These are phyloP conservation scores for Camponotus floridanus DNA, from an alignment of 1,140 invertebrate species.

Conservation along the genomic window DNA sequence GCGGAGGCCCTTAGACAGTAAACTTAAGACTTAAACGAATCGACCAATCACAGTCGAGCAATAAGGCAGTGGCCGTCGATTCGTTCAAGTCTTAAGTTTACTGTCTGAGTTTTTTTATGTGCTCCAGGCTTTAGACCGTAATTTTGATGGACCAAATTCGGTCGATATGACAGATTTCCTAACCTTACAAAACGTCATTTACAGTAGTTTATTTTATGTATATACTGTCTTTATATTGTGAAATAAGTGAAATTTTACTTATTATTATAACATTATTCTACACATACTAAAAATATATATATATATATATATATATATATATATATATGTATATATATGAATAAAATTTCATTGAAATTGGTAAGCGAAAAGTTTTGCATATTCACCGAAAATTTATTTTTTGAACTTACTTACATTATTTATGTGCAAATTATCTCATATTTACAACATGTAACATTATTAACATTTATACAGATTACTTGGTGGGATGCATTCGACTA, in stretches of 20 bases:
- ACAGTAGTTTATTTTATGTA: neutral
- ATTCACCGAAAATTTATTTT: neutral
- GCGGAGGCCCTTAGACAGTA: no score
- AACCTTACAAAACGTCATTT: neutral
- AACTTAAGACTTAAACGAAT: no score
- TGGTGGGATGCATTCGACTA: neutral
- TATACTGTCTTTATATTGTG: no score
- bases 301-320: no score
- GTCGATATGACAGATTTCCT: conserved; percentile 6
- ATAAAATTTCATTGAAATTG: neutral
- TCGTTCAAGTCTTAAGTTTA: no score
- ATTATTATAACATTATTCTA: no score
- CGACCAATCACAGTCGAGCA: no score
- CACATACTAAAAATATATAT: no score
- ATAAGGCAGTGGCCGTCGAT: no score
- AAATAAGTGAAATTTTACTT: no score
- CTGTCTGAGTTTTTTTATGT: no score
- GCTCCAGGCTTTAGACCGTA: no score
- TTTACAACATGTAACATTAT: neutral
- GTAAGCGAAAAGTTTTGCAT: neutral
- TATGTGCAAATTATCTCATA: neutral
- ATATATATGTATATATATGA: neutral
- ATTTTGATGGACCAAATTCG: neutral
- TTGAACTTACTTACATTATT: neutral
- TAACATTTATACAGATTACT: conserved; percentile 12